These are phyloP conservation scores for Nomada ruficornis DNA, from an alignment of 2,888 invertebrate genomes.

Conservation along the genomic window DNA sequence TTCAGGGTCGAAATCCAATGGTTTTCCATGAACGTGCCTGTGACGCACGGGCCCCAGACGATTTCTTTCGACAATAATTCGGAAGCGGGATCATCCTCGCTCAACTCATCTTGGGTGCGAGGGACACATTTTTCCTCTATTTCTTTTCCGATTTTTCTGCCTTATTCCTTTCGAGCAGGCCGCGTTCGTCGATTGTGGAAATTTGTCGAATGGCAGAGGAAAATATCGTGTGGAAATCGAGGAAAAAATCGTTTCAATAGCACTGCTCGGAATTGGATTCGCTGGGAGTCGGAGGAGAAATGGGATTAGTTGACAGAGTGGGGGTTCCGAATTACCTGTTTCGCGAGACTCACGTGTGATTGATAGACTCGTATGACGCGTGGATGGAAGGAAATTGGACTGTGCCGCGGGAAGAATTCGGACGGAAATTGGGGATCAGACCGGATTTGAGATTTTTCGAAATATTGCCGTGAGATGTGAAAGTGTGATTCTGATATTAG, in stretches of 20 bases:
- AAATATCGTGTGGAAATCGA: too few relatives aligned
- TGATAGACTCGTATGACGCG: background rate
- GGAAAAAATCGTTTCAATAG: background rate
- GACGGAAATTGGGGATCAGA: constrained; percentile 9
- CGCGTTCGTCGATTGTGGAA: too few relatives aligned
- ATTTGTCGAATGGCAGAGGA: too few relatives aligned
- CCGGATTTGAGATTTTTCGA: background rate
- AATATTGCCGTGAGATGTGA: too few relatives aligned
- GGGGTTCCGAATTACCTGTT: background rate
- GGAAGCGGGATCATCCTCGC: too few relatives aligned
- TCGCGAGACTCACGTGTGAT: background rate
- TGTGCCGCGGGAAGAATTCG: background rate
- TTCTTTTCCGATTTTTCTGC: background rate
- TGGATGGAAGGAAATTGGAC: background rate
- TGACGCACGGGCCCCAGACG: constrained; percentile 1
- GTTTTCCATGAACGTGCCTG: constrained; percentile 35
- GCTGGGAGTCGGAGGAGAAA: background rate
- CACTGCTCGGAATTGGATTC: background rate
- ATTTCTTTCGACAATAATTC: background rate
- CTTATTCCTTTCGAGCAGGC: too few relatives aligned
- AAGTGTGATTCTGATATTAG: too few relatives aligned
- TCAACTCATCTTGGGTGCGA: background rate
- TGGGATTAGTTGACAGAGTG: background rate
- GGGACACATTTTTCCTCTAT: background rate
- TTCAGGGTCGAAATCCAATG: constrained; percentile 55